phyloP scores from a whole-genome alignment of 2,888 invertebrate genomes.

The Andrena minutula region DNA sequence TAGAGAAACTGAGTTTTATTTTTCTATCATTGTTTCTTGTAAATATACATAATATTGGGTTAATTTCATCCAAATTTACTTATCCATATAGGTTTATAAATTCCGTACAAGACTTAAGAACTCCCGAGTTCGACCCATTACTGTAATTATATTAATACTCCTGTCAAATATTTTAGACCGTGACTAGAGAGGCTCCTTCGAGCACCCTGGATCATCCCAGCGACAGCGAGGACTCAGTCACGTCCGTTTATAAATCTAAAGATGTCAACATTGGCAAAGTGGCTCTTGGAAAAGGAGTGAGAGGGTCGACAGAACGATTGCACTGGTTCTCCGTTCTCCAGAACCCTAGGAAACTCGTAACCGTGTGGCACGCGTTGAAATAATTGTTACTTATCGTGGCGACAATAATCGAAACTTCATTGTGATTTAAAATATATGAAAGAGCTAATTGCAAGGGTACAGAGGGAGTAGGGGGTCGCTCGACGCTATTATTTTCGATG shows the following conservation, averaged over 20 bases:
- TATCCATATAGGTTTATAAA: no score
- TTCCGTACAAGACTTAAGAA: no score
- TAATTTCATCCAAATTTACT: no score
- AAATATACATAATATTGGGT: no score
- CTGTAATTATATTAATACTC: not conserved
- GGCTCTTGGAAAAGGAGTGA: conserved; percentile 83
- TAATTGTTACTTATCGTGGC: conserved; percentile 57
- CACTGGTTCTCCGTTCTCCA: conserved; percentile 84
- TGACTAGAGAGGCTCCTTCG: conserved; percentile 55
- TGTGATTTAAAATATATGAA: not conserved
- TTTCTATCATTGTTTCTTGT: no score
- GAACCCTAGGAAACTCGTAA: conserved; percentile 83
- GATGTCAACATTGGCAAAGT: conserved; percentile 82
- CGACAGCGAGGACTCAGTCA: conserved; percentile 81
- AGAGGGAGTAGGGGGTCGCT: not conserved
- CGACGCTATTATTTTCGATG: not conserved
- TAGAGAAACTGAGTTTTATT: no score
- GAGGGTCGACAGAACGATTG: conserved; percentile 80
- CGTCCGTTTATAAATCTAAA: conserved; percentile 75
- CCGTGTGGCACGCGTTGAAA: conserved; percentile 83
- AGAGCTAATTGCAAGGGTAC: not conserved
- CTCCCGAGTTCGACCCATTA: no score
- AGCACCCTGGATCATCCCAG: conserved; percentile 73
- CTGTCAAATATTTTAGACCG: conserved; percentile 35
- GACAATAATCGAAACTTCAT: not conserved